phyloP scores from a whole-genome alignment of 2,113 vertebrate genomes.

The Argyrosomus japonicus region DNA sequence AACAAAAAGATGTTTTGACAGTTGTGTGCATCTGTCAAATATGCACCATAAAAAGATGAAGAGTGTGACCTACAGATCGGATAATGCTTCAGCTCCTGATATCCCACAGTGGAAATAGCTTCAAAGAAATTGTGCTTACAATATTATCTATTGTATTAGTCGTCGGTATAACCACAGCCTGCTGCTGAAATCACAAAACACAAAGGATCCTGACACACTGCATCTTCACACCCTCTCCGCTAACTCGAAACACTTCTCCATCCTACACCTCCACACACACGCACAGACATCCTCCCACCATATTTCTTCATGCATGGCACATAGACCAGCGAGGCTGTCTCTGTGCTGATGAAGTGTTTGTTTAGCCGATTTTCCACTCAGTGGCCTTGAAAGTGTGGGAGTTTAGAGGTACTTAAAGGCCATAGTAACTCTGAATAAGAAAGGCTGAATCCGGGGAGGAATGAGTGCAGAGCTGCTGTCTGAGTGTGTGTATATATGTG shows the following conservation, averaged over 20 bases:
- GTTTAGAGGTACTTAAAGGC: conserved; percentile 78
- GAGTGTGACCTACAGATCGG: conserved; percentile 33
- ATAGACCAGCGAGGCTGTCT: conserved; percentile 56
- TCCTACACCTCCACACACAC: conserved; percentile 38
- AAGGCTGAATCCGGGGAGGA: conserved; percentile 49
- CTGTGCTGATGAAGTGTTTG: conserved; percentile 80
- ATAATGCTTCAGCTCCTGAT: conserved; percentile 16
- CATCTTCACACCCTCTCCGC: background rate
- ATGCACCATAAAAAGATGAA: conserved; percentile 25
- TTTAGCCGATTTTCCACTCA: conserved; percentile 83
- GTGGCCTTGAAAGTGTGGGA: conserved; percentile 76
- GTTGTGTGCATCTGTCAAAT: conserved; percentile 40
- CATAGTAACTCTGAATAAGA: conserved; percentile 63
- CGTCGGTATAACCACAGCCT: background rate
- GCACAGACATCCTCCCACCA: conserved; percentile 21
- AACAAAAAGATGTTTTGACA: conserved; percentile 47
- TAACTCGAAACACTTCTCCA: conserved; percentile 6
- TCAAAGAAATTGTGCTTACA: conserved; percentile 2
- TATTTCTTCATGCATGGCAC: conserved; percentile 56
- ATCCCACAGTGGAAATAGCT: conserved; percentile 13
- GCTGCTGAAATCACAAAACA: conserved; percentile 10
- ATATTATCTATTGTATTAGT: conserved; percentile 5
- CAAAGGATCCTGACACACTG: background rate
- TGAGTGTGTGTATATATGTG: background rate
- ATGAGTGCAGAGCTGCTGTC: conserved; percentile 45